Conservation (phyloP, 2,113 vertebrate genomes). For the Peromyscus californicus region DNA sequence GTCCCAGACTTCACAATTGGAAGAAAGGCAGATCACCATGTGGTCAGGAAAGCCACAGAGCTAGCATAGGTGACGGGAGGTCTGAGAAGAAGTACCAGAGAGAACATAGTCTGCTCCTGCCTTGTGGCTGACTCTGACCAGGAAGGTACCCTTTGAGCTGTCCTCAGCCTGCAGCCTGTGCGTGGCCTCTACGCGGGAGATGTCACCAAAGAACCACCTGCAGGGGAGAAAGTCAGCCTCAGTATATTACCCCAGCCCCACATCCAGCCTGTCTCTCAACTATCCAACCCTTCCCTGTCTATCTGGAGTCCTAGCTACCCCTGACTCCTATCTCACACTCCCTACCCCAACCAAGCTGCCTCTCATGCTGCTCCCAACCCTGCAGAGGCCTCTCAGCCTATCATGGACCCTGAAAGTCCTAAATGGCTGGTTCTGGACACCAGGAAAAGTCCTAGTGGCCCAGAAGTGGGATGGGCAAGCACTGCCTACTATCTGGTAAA, state of each 20-base stretch:
- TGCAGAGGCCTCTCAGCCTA: neutral
- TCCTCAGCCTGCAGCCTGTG: constrained; percentile 83
- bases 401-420: neutral
- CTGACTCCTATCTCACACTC: neutral
- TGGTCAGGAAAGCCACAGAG: neutral
- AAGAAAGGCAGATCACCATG: neutral
- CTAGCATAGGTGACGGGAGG: neutral
- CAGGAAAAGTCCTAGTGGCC: neutral
- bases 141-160: constrained; percentile 86
- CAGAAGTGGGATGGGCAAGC: neutral
- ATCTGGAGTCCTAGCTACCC: neutral
- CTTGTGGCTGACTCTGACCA: constrained; percentile 89
- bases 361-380: no score
- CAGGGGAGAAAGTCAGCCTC: neutral
- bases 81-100: constrained; percentile 83
- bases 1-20: fast-evolving
- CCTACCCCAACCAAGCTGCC: neutral
- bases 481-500: neutral
- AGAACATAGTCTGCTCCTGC: constrained; percentile 86
- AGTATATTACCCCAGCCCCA: neutral
- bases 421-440: neutral
- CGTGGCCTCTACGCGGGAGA: constrained; percentile 88
- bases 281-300: neutral
- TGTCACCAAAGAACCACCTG: constrained; percentile 91
- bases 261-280: no score